Evolutionary conservation across 92 coral and sea anemone genomes (phyloP).

Genomic region (Palythoa grandis): DNA sequence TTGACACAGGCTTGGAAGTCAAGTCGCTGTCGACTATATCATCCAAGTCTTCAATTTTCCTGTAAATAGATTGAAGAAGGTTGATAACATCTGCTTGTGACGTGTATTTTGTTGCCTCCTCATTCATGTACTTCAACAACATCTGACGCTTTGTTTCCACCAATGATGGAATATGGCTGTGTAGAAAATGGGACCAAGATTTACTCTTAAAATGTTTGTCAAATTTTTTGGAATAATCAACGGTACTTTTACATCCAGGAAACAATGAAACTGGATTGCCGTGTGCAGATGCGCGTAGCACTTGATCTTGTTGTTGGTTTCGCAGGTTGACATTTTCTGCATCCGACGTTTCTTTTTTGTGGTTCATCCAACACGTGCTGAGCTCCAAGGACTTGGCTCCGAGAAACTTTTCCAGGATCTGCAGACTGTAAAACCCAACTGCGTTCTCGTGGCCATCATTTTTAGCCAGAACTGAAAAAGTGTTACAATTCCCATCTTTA

Average conservation of each 20-base stretch:
- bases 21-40: slow-evolving; percentile 16
- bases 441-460: slow-evolving; percentile 54
- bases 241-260: slow-evolving; percentile 27
- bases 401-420: slow-evolving; percentile 42
- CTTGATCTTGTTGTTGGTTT: slow-evolving; percentile 15
- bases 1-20: background rate
- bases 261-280: slow-evolving; percentile 1
- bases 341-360: background rate
- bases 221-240: slow-evolving; percentile 9
- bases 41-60: background rate
- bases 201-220: background rate
- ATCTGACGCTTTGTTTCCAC: background rate
- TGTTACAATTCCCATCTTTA: slow-evolving; percentile 20
- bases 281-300: background rate
- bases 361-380: slow-evolving; percentile 43
- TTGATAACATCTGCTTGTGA: background rate
- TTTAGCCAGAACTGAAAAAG: slow-evolving; percentile 50
- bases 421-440: slow-evolving; percentile 47
- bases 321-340: background rate
- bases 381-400: slow-evolving; percentile 36
- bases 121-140: background rate
- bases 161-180: background rate
- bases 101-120: no score
- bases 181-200: background rate
- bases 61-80: background rate